phyloP scores from a whole-genome alignment of 2,113 vertebrate genomes.

The Catharus bicknelli region DNA sequence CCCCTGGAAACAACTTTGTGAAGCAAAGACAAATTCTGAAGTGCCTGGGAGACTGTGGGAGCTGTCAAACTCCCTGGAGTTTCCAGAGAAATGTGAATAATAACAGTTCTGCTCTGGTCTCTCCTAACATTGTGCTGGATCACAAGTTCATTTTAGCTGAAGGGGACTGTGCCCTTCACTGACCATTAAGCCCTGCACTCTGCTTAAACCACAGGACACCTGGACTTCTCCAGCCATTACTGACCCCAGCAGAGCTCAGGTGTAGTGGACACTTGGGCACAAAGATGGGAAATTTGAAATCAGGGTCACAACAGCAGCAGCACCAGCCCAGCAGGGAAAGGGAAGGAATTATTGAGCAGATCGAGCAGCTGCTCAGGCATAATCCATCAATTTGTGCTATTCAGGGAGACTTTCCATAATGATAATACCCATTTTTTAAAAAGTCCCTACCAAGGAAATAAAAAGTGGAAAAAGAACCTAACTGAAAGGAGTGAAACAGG shows the following conservation, averaged over 20 bases:
- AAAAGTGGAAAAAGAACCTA: neutral
- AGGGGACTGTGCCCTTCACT: neutral
- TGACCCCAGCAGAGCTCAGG: neutral
- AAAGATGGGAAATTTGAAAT: neutral
- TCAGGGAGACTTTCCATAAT: neutral
- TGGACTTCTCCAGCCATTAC: neutral
- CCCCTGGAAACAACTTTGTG: neutral
- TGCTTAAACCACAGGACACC: neutral
- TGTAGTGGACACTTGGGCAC: neutral
- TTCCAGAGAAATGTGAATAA: neutral
- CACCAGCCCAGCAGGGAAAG: neutral
- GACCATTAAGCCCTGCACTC: neutral
- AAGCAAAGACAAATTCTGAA: neutral
- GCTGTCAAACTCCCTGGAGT: neutral
- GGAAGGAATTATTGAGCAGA: neutral
- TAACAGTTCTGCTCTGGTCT: neutral
- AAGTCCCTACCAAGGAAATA: neutral
- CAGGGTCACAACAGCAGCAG: neutral
- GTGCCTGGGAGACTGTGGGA: neutral
- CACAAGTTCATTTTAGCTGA: neutral
- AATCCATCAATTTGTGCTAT: neutral
- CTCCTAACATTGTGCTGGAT: neutral
- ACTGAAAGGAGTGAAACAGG: neutral
- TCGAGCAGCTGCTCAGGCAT: neutral
- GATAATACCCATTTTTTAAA: neutral